Percentiles rank a stretch among this genome's conserved stretches.
phyloP scores from a whole-genome alignment of 2,888 invertebrate genomes.

The Drosophila anceps region DNA sequence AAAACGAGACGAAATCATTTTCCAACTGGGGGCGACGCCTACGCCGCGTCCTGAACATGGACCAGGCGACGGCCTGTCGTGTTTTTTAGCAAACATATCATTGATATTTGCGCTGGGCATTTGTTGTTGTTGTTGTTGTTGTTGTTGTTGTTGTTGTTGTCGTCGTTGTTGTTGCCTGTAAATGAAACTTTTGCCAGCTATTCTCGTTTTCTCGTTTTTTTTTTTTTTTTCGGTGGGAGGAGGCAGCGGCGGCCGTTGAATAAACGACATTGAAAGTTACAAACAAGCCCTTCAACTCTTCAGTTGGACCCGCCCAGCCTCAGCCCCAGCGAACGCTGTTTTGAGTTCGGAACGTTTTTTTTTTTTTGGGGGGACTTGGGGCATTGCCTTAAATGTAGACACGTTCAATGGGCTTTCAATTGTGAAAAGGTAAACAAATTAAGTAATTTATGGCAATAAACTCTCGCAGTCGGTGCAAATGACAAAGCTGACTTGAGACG shows the following conservation, averaged over 20 bases:
- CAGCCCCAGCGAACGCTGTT: neutral
- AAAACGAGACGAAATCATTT: neutral
- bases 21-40: conserved; percentile 14
- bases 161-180: conserved; percentile 46
- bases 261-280: conserved; percentile 73
- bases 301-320: conserved; percentile 37
- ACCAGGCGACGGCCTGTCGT: conserved; percentile 55
- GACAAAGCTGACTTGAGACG: conserved; percentile 14
- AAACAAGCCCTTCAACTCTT: conserved; percentile 56
- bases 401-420: conserved; percentile 60
- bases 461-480: conserved; percentile 16
- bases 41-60: conserved; percentile 21
- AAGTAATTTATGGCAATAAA: conserved; percentile 67
- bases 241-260: neutral
- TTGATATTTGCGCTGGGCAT: conserved; percentile 72
- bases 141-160: conserved; percentile 23
- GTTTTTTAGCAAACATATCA: conserved; percentile 80
- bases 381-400: conserved; percentile 38
- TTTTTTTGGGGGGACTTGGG: neutral
- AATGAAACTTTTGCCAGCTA: conserved; percentile 67
- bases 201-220: neutral
- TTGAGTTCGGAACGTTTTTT: conserved; percentile 6
- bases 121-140: no score
- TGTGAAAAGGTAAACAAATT: conserved; percentile 69
- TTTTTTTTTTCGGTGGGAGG: neutral